Base-by-base conservation (phyloP, 2,113 vertebrate genomes). In the Lethenteron reissneri region DNA sequence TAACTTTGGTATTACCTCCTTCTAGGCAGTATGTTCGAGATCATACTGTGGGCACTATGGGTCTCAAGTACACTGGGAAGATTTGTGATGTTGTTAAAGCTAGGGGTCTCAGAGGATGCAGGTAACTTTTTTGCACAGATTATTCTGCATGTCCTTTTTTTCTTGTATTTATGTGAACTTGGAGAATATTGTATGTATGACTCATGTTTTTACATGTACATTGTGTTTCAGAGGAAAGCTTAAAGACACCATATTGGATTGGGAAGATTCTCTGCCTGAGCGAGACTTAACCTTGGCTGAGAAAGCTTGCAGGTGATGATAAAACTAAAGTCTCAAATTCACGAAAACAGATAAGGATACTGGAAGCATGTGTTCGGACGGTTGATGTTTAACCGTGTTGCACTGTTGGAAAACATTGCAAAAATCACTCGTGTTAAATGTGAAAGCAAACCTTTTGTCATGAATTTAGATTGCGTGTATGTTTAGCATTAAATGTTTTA, bases 241-340 rank as follows among this genome's bases (percentile, higher is more conserved):
- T 71, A 82, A 85, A 58, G 90, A 92, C 78, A 94, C 94, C 12
- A 89, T 99, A 60, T 81, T 99, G 77, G 94, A 99, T 75, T 99
- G 94, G 94, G 94, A 99, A 59, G 94, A 99, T 15, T 78, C 90
- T 1, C 81, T 99, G 74, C 94, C 94, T 0, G 87, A 92, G 73
- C 79, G 80, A 1, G 92, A 96, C 79, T 84, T 99, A 64, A 85
- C 76, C 2, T 83, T 86, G 41, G 90, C 94, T 0, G 86, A 95
- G 0, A 86, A 90, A 57, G 88, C 88, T 77, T 88, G 88, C 86
- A 90, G 89, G 94, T 97, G 75, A 11, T 8, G 41, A 41, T 41
- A 41, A 41, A 41, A 41, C 41, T 41, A 41, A 41, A 41, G 7
- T 41, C 41, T 41, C 7, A 41, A 41, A 41, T 41, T 41, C 41